Evolutionary conservation across 2,113 vertebrate genomes (phyloP).

Genomic region (Trinectes maculatus): DNA sequence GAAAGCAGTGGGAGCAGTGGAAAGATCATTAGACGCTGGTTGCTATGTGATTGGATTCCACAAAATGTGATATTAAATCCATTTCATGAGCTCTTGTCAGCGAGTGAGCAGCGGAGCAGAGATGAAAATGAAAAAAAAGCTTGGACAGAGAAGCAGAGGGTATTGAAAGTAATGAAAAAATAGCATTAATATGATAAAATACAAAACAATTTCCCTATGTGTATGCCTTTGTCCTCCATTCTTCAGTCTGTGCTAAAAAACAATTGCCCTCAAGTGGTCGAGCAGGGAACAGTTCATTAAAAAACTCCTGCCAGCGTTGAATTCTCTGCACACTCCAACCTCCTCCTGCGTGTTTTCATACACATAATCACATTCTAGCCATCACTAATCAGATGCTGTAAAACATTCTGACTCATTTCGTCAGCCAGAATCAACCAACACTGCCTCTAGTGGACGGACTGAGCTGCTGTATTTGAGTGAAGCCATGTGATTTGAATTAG

Average conservation of each 20-base stretch:
- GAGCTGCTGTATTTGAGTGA: conserved; percentile 6
- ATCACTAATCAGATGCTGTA: conserved; percentile 34
- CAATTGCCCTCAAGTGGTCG: too few species aligned
- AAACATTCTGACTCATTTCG: conserved; percentile 4
- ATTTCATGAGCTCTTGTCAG: neutral
- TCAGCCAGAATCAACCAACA: conserved; percentile 33
- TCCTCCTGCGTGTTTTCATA: conserved; percentile 23
- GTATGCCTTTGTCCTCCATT: too few species aligned
- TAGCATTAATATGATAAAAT: too few species aligned
- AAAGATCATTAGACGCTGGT: neutral
- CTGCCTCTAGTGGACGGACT: neutral
- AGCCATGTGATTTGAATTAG: conserved; percentile 52
- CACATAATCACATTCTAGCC: conserved; percentile 43
- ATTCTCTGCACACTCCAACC: neutral
- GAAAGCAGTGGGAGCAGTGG: neutral
- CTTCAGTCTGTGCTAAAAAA: too few species aligned
- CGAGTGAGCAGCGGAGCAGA: neutral
- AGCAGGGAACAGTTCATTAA: too few species aligned
- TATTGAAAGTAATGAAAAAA: too few species aligned
- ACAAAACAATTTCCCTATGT: too few species aligned
- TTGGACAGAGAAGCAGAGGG: too few species aligned
- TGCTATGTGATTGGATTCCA: neutral
- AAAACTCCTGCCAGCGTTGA: neutral
- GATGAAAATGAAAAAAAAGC: neutral
- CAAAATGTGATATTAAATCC: neutral